Percentiles rank a stretch among this genome's conserved stretches.
Conservation (phyloP, 2,797 vertebrate species). For the Tiaroga cobitis region DNA sequence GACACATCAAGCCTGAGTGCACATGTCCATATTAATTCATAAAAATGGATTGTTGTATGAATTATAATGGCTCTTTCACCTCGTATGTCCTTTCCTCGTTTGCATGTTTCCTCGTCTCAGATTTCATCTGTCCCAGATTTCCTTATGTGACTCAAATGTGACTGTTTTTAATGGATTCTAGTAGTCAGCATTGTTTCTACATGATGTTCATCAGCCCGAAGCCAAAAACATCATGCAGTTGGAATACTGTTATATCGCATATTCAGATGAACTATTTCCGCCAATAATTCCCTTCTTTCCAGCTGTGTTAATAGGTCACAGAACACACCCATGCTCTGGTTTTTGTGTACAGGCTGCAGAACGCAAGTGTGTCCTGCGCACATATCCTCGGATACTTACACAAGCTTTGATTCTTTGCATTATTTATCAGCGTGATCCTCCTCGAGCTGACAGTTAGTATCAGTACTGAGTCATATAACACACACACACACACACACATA, state of each 20-base stretch:
- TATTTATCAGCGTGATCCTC: conserved; percentile 55
- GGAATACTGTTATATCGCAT: background rate
- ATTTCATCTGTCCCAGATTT: conserved; percentile 1
- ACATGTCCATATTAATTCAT: conserved; percentile 9
- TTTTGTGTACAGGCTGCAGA: background rate
- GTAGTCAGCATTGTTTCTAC: background rate
- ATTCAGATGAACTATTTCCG: background rate
- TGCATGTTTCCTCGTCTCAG: background rate
- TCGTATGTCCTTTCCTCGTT: background rate
- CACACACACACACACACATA: conserved; percentile 5
- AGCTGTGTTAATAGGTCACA: background rate
- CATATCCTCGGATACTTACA: background rate
- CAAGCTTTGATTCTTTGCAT: conserved; percentile 46
- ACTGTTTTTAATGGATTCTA: conserved; percentile 11
- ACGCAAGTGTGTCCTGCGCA: background rate
- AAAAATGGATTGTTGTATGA: background rate
- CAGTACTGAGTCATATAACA: conserved; percentile 9
- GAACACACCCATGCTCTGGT: conserved; percentile 25
- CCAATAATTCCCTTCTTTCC: conserved; percentile 20
- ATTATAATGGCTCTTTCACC: background rate
- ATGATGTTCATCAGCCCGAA: background rate
- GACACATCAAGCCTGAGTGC: conserved; percentile 16
- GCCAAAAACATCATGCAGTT: conserved; percentile 15
- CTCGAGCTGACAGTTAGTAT: conserved; percentile 16
- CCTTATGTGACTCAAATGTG: conserved; percentile 2